Percentiles rank a stretch among this genome's conserved stretches.
phyloP scores from a whole-genome alignment of 2,797 vertebrate genomes.

The Amphiprion clarkii region DNA sequence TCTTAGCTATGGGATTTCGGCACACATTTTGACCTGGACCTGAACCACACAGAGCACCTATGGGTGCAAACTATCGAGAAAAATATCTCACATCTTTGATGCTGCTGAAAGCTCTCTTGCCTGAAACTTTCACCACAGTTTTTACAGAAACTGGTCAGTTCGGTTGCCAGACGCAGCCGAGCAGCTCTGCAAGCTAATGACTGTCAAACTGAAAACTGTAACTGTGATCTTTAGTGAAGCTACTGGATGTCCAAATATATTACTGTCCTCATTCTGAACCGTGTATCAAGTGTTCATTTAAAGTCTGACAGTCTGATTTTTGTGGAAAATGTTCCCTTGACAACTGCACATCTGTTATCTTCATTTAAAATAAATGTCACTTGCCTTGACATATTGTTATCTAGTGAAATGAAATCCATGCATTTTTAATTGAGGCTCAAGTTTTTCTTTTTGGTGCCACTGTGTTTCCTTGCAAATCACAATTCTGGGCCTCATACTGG shows the following conservation, averaged over 20 bases:
- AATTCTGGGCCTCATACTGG: too few species aligned
- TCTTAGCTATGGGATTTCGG: not conserved
- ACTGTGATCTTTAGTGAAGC: not conserved
- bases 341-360: not conserved
- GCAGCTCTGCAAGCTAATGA: not conserved
- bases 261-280: not conserved
- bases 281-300: not conserved
- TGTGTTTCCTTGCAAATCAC: too few species aligned
- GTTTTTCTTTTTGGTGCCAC: too few species aligned
- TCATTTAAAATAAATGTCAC: not conserved
- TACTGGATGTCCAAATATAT: not conserved
- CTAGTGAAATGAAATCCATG: not conserved
- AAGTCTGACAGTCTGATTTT: too few species aligned
- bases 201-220: too few species aligned
- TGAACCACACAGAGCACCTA: not conserved
- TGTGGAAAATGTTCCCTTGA: not conserved
- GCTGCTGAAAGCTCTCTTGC: too few species aligned
- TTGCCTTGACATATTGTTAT: not conserved
- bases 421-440: too few species aligned
- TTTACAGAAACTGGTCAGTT: not conserved
- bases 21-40: not conserved
- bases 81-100: not conserved
- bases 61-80: not conserved
- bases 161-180: too few species aligned
- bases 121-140: not conserved